Conservation (phyloP, 2,113 vertebrate genomes). For the Catharus fuscescens region DNA sequence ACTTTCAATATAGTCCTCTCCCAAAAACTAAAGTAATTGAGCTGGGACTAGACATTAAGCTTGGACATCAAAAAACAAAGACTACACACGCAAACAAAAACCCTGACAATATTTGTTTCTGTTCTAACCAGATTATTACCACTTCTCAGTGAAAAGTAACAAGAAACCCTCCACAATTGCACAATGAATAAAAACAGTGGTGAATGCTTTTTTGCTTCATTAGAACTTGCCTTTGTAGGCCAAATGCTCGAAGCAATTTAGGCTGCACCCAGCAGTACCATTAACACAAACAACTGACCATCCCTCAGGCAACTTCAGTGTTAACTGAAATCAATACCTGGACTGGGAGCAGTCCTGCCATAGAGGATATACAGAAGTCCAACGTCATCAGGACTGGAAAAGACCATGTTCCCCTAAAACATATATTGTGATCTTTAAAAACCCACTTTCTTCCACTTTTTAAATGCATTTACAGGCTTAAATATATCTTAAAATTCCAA, state of each 20-base stretch:
- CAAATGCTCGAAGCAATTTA: conserved; percentile 8
- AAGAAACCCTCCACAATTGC: background rate
- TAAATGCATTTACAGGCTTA: background rate
- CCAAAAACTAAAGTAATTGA: background rate
- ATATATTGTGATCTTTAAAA: background rate
- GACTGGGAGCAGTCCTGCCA: background rate
- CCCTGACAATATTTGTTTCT: background rate
- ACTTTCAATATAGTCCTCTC: background rate
- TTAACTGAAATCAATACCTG: conserved; percentile 50
- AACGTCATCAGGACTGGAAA: background rate
- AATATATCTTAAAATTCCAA: background rate
- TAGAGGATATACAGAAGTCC: background rate
- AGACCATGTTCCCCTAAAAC: background rate
- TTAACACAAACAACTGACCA: conserved; percentile 24
- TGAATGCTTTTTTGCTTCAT: background rate
- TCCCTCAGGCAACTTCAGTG: background rate
- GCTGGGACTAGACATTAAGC: background rate
- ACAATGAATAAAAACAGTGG: background rate
- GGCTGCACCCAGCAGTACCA: background rate
- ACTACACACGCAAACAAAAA: background rate
- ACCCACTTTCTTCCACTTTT: background rate
- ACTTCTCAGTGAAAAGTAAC: background rate
- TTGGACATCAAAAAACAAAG: background rate
- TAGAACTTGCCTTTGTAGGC: background rate
- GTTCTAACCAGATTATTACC: background rate